Percentiles rank a stretch among this genome's conserved stretches.
Evolutionary conservation across 2,888 invertebrate species (phyloP).

Genomic region (Zele albiditarsus): DNA sequence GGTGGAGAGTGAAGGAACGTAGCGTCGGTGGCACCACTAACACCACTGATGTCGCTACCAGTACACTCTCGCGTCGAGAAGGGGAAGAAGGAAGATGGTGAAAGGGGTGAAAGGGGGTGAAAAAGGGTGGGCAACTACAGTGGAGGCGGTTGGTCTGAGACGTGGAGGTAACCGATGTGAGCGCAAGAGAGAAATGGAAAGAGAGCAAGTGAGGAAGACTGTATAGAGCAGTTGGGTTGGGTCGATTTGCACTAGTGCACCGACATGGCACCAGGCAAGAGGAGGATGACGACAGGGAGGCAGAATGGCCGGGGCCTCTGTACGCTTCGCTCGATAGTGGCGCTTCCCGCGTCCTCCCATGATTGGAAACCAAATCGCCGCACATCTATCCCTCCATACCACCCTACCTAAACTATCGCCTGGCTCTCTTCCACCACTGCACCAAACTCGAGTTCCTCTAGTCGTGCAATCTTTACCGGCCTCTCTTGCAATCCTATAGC

Average conservation of each 20-base stretch:
- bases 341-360: conserved; percentile 72
- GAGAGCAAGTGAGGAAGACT: conserved; percentile 45
- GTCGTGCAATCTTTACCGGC: conserved; percentile 32
- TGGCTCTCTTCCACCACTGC: conserved; percentile 35
- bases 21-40: conserved; percentile 24
- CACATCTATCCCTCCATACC: conserved; percentile 68
- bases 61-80: conserved; percentile 22
- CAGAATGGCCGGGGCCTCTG: conserved; percentile 70
- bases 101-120: conserved; percentile 50
- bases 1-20: conserved; percentile 1
- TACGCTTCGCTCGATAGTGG: conserved; percentile 71
- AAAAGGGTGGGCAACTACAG: conserved; percentile 38
- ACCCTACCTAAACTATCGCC: conserved; percentile 47
- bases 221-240: conserved; percentile 58
- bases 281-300: conserved; percentile 61
- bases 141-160: conserved; percentile 51
- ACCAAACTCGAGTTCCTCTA: conserved; percentile 24
- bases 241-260: conserved; percentile 67
- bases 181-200: conserved; percentile 40
- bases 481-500: conserved; percentile 42
- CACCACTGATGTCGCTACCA: conserved; percentile 29
- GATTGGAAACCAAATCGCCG: conserved; percentile 74
- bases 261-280: conserved; percentile 66
- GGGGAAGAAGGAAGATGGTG: conserved; percentile 51
- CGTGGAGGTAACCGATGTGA: conserved; percentile 45